A percentile compares a stretch with the other conserved stretches of the same genome.
These are phyloP conservation scores for Sebastes itinus DNA, from an alignment of 2,797 vertebrate genomes.

Conservation along the genomic window DNA sequence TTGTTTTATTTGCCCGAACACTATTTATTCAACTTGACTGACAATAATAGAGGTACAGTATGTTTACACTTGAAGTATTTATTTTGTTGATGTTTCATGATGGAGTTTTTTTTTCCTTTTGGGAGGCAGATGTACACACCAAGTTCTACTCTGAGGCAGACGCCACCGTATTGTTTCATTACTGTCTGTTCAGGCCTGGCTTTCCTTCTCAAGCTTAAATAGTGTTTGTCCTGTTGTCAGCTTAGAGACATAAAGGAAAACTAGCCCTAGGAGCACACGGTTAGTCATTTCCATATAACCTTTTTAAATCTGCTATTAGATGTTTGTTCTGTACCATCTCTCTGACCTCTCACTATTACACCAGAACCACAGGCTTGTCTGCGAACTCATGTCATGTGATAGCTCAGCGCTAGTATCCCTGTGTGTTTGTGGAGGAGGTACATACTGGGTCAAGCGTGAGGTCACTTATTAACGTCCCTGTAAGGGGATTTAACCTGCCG, in stretches of 20 bases:
- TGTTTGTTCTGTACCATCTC: slow-evolving; percentile 7
- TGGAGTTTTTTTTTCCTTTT: background rate
- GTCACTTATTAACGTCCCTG: slow-evolving; percentile 35
- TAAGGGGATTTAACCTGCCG: slow-evolving; percentile 22
- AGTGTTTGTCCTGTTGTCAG: slow-evolving; percentile 6
- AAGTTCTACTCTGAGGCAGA: background rate
- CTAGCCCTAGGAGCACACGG: background rate
- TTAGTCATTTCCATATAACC: background rate
- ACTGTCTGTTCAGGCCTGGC: background rate
- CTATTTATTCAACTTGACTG: slow-evolving; percentile 35
- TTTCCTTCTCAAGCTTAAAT: background rate
- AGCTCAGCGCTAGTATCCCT: slow-evolving; percentile 14
- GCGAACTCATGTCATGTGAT: background rate
- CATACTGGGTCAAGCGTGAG: slow-evolving; percentile 37
- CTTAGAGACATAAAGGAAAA: background rate
- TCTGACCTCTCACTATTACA: slow-evolving; percentile 4
- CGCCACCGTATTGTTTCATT: background rate
- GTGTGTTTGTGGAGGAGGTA: slow-evolving; percentile 47
- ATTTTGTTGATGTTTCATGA: slow-evolving; percentile 16
- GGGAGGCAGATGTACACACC: background rate
- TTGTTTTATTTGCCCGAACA: background rate
- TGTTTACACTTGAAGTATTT: slow-evolving; percentile 54
- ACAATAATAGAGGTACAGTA: background rate
- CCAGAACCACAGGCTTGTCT: slow-evolving; percentile 2
- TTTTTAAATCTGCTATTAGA: background rate